phyloP scores from a whole-genome alignment of 2,888 invertebrate genomes.

The Tethea ocularis region DNA sequence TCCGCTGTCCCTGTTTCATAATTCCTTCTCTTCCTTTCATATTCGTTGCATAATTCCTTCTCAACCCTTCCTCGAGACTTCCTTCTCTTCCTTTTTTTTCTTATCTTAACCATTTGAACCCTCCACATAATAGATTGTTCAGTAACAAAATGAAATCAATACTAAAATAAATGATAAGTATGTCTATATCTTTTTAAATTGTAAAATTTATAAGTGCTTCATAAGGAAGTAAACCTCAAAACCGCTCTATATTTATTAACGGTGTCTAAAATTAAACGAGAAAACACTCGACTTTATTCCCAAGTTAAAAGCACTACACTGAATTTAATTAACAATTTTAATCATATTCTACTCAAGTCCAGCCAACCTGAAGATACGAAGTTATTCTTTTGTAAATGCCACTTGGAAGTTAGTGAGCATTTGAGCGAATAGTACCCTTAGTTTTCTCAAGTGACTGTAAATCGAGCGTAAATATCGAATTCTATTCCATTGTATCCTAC shows the following conservation, averaged over 20 bases:
- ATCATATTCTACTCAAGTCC: constrained; percentile 13
- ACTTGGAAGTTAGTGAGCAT: background rate
- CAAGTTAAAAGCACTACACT: constrained; percentile 10
- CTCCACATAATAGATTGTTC: too few species aligned
- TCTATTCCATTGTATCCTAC: background rate
- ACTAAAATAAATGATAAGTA: too few species aligned
- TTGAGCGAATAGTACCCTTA: background rate
- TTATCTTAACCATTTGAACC: too few species aligned
- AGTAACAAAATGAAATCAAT: too few species aligned
- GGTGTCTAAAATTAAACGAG: background rate
- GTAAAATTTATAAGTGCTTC: background rate
- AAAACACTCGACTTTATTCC: background rate
- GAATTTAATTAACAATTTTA: constrained; percentile 21
- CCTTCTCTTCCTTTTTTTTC: too few species aligned
- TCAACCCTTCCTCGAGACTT: too few species aligned
- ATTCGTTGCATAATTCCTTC: too few species aligned
- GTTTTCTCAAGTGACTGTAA: constrained; percentile 1
- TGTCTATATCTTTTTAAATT: background rate
- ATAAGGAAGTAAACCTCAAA: background rate
- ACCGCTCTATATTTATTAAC: background rate
- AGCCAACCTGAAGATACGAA: background rate
- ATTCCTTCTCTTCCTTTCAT: too few species aligned
- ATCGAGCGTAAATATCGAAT: background rate
- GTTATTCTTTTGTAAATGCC: background rate
- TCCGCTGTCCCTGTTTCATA: too few species aligned